phyloP scores from a whole-genome alignment of 1,140 invertebrate genomes.

The Aphis gossypii region DNA sequence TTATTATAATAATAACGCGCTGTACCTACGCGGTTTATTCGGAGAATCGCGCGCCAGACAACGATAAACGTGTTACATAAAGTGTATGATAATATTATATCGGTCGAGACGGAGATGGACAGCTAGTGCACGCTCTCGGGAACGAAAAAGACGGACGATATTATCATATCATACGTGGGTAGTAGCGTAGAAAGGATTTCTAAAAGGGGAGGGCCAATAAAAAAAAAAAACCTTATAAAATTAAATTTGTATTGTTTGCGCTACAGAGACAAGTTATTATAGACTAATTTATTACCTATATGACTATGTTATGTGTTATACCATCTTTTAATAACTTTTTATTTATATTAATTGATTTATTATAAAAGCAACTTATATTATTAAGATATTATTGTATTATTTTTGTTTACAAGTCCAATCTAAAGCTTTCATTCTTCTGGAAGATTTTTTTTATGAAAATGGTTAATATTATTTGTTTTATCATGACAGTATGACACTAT shows the following conservation, averaged over 20 bases:
- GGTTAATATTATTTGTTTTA: no score
- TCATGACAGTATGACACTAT: no score
- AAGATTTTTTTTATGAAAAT: background rate
- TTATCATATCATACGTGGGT: background rate
- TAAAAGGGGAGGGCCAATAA: background rate
- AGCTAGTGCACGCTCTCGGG: background rate
- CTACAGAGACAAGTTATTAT: background rate
- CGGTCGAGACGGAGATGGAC: no score
- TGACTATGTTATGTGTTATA: background rate
- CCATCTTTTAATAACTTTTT: background rate
- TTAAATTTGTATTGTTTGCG: background rate
- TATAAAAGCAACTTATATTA: no score
- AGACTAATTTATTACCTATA: background rate
- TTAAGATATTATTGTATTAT: background rate
- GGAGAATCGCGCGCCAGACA: background rate
- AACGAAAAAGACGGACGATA: background rate
- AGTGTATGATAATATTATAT: background rate
- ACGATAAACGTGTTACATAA: background rate
- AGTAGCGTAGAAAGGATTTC: background rate
- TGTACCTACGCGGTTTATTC: background rate
- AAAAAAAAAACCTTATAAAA: background rate
- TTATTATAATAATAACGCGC: background rate
- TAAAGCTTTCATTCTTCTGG: background rate
- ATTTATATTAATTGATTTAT: background rate
- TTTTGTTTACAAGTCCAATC: background rate